These are phyloP conservation scores for Nephila pilipes DNA, from an alignment of 1,140 invertebrate genomes.

Conservation along the genomic window DNA sequence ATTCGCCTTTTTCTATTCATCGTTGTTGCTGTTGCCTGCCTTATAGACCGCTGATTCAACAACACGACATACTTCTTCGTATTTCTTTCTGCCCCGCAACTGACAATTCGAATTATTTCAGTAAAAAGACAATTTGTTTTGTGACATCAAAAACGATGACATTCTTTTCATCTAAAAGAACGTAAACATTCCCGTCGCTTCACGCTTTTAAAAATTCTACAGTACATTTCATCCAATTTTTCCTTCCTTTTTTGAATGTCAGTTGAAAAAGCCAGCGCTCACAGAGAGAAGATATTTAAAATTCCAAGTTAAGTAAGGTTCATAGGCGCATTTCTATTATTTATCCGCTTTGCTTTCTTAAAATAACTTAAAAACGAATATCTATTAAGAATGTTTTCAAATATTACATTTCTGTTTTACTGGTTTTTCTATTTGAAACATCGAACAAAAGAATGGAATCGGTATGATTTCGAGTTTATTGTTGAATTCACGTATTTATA, in stretches of 20 bases:
- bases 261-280: background rate
- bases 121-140: slow-evolving; percentile 26
- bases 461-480: too few relatives aligned
- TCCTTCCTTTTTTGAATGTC: background rate
- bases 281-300: background rate
- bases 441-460: too few relatives aligned
- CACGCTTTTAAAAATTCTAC: background rate
- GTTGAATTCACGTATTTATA: too few relatives aligned
- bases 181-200: background rate
- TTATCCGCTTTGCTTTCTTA: background rate
- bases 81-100: background rate
- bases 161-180: background rate
- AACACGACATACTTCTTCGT: background rate
- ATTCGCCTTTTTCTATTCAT: background rate
- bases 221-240: background rate
- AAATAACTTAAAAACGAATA: background rate
- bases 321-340: background rate
- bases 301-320: background rate
- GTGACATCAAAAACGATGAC: background rate
- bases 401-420: too few relatives aligned
- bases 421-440: too few relatives aligned
- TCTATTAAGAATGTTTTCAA: background rate
- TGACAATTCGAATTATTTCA: slow-evolving; percentile 7
- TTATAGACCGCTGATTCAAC: background rate
- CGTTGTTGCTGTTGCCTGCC: background rate